phyloP scores from a whole-genome alignment of 1,140 invertebrate species.

The Sycophila sp. region DNA sequence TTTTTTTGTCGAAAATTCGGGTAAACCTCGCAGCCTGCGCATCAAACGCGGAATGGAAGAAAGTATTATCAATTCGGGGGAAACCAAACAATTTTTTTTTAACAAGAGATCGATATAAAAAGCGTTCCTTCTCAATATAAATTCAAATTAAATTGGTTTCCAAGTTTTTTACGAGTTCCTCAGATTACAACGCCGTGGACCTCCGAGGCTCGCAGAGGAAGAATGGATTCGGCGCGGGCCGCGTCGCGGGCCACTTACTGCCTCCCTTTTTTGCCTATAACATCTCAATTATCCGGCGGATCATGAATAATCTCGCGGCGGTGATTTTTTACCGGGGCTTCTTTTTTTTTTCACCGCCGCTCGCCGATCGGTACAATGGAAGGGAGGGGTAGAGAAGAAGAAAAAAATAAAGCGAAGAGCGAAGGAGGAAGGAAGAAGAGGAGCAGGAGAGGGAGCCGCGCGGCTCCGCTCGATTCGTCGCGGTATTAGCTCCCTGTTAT shows the following conservation, averaged over 20 bases:
- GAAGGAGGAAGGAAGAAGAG: too few species aligned
- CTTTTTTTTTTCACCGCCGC: too few species aligned
- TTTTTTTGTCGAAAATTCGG: neutral
- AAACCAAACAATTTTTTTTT: too few species aligned
- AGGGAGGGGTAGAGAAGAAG: neutral
- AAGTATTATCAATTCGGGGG: too few species aligned
- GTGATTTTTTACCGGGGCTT: slow-evolving; percentile 25
- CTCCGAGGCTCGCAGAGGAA: neutral
- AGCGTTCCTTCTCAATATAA: neutral
- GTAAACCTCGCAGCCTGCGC: too few species aligned
- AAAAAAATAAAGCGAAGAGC: too few species aligned
- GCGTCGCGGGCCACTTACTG: neutral
- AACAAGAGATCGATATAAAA: too few species aligned
- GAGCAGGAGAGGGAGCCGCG: neutral
- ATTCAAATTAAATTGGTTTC: slow-evolving; percentile 19
- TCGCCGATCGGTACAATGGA: slow-evolving; percentile 22
- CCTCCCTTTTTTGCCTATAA: slow-evolving; percentile 26
- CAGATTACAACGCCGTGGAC: neutral
- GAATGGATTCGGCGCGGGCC: neutral
- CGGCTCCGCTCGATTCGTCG: slow-evolving; percentile 16
- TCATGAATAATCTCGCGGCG: slow-evolving; percentile 33
- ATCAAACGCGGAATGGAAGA: neutral
- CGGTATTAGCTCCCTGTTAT: slow-evolving; percentile 2
- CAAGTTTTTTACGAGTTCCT: slow-evolving; percentile 9
- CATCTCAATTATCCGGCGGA: slow-evolving; percentile 35